These are phyloP conservation scores for Nephrotoma guestfalica DNA, from an alignment of 2,888 invertebrate genomes.

Conservation along the genomic window DNA sequence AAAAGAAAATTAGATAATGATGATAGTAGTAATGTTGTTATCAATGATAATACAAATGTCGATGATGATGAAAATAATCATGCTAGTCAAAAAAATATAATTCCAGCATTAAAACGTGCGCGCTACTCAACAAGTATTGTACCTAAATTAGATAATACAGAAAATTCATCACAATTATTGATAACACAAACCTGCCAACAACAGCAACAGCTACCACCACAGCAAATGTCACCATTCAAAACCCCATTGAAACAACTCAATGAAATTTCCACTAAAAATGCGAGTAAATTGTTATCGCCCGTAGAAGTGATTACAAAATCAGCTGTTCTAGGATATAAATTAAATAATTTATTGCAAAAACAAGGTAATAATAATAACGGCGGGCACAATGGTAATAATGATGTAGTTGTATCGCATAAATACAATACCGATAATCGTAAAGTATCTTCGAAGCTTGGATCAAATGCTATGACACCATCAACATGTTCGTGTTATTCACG, in stretches of 20 bases:
- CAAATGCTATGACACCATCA: slow-evolving; percentile 4
- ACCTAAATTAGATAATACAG: slow-evolving; percentile 1
- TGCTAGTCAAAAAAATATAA: slow-evolving; percentile 5
- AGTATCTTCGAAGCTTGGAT: background rate
- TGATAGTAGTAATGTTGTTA: background rate
- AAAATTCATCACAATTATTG: slow-evolving; percentile 1
- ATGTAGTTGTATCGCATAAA: background rate
- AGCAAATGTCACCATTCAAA: slow-evolving; percentile 19
- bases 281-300: slow-evolving; percentile 11
- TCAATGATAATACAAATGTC: background rate
- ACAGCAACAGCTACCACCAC: background rate
- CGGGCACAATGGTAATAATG: background rate
- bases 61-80: background rate
- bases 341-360: slow-evolving; percentile 16
- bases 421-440: slow-evolving; percentile 2
- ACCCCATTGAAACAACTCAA: slow-evolving; percentile 30
- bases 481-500: slow-evolving; percentile 54
- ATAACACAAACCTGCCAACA: background rate
- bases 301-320: slow-evolving; percentile 16
- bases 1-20: slow-evolving; percentile 4
- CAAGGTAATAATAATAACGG: background rate
- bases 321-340: slow-evolving; percentile 15
- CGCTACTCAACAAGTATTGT: slow-evolving; percentile 4
- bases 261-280: slow-evolving; percentile 18
- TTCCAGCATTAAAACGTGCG: slow-evolving; percentile 1